Conservation (phyloP, 2,113 vertebrate species). For the Onychostruthus taczanowskii region DNA sequence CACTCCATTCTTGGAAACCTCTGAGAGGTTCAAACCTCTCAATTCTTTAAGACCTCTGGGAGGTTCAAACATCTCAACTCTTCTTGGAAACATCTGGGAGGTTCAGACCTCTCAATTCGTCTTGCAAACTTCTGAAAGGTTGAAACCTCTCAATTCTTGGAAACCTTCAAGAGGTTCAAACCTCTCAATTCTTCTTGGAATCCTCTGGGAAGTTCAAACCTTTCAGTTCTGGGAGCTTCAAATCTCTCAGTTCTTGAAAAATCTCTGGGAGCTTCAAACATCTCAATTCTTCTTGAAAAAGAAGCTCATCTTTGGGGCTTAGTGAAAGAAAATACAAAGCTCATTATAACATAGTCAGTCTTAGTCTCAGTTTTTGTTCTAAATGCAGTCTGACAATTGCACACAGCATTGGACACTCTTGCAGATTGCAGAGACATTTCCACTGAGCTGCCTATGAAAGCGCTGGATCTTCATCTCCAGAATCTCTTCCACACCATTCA, state of each 20-base stretch:
- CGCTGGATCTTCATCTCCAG: neutral
- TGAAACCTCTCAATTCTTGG: neutral
- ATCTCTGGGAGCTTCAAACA: neutral
- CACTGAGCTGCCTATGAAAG: neutral
- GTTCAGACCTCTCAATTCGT: neutral
- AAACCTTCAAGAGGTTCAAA: neutral
- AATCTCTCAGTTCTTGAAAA: neutral
- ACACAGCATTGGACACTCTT: neutral
- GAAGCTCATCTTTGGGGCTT: neutral
- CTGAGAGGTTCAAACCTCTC: neutral
- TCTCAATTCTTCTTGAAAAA: neutral
- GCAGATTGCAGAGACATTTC: neutral
- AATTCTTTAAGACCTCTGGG: neutral
- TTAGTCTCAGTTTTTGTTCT: neutral
- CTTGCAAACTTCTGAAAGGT: accelerated
- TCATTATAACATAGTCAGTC: neutral
- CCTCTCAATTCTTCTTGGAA: neutral
- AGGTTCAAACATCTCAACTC: neutral
- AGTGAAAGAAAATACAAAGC: neutral
- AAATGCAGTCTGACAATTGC: neutral
- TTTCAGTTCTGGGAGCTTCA: neutral
- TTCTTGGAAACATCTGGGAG: neutral
- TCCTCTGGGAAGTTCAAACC: no score
- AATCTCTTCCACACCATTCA: neutral
- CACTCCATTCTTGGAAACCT: neutral